phyloP scores from a whole-genome alignment of 2,113 vertebrate genomes.

The Atrichornis clamosus region DNA sequence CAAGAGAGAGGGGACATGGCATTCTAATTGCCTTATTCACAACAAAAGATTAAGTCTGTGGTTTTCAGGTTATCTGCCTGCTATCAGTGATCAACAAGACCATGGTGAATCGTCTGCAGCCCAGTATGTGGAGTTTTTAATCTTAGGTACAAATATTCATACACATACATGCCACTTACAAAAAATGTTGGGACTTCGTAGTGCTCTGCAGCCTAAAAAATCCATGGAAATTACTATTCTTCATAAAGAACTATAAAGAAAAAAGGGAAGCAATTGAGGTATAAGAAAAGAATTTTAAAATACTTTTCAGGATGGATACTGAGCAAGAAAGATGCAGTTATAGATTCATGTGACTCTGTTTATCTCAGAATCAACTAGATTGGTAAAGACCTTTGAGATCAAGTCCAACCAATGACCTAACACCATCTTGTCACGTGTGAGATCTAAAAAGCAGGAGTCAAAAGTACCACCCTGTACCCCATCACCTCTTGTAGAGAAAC shows the following conservation, averaged over 20 bases:
- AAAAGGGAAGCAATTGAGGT: neutral
- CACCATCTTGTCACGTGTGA: neutral
- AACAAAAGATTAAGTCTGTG: neutral
- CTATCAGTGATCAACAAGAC: neutral
- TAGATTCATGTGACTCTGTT: neutral
- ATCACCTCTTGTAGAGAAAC: neutral
- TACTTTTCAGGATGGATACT: neutral
- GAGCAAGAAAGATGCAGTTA: neutral
- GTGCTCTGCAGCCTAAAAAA: neutral
- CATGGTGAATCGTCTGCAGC: neutral
- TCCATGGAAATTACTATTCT: neutral
- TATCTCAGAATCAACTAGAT: neutral
- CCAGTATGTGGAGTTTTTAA: neutral
- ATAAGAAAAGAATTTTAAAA: neutral
- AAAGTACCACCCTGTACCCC: neutral
- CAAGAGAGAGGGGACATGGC: neutral
- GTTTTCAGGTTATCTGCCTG: neutral
- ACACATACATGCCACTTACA: fast-evolving
- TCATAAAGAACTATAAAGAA: neutral
- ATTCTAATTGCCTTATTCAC: neutral
- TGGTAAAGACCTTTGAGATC: too few species aligned
- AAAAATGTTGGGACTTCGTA: neutral
- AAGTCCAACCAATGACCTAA: too few species aligned
- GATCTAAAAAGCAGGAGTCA: neutral
- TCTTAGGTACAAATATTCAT: neutral